phyloP scores from a whole-genome alignment of 1,140 invertebrate species.

The Potamilus streckersoni region DNA sequence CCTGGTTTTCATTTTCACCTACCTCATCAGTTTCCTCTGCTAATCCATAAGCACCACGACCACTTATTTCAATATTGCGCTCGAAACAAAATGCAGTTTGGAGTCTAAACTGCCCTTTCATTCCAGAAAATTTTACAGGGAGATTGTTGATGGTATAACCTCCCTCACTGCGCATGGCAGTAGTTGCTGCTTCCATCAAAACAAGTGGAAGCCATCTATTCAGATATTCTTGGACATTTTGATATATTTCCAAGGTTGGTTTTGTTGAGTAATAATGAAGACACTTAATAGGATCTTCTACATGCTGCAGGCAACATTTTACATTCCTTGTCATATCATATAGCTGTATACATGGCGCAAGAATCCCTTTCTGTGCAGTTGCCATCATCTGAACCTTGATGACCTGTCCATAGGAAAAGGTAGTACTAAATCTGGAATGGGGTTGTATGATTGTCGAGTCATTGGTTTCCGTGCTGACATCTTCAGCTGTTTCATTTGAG shows the following conservation, averaged over 20 bases:
- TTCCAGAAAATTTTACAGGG: conserved; percentile 13
- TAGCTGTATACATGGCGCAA: conserved; percentile 30
- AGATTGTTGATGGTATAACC: conserved; percentile 28
- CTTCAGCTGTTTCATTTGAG: conserved; percentile 10
- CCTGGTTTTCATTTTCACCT: conserved; percentile 4
- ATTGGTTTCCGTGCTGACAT: conserved; percentile 24
- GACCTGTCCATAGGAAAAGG: conserved; percentile 34
- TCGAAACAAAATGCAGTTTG: conserved; percentile 17
- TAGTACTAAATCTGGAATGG: conserved; percentile 30
- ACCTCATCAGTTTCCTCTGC: conserved; percentile 9
- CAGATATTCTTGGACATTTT: conserved; percentile 23
- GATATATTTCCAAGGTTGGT: conserved; percentile 17
- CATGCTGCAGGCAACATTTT: conserved; percentile 39
- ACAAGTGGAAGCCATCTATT: conserved; percentile 39
- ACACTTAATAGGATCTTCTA: conserved; percentile 34
- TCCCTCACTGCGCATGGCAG: conserved; percentile 26
- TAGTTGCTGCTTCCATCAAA: conserved; percentile 43
- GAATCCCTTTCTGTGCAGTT: conserved; percentile 28
- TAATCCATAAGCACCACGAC: not conserved
- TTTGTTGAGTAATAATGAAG: conserved; percentile 25
- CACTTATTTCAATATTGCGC: conserved; percentile 33
- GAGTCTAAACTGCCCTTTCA: conserved; percentile 26
- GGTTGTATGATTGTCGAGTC: conserved; percentile 15
- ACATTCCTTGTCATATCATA: conserved; percentile 38
- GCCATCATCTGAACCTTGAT: conserved; percentile 38